phyloP scores from a whole-genome alignment of 2,797 vertebrate species.

The Manis crassicaudata region DNA sequence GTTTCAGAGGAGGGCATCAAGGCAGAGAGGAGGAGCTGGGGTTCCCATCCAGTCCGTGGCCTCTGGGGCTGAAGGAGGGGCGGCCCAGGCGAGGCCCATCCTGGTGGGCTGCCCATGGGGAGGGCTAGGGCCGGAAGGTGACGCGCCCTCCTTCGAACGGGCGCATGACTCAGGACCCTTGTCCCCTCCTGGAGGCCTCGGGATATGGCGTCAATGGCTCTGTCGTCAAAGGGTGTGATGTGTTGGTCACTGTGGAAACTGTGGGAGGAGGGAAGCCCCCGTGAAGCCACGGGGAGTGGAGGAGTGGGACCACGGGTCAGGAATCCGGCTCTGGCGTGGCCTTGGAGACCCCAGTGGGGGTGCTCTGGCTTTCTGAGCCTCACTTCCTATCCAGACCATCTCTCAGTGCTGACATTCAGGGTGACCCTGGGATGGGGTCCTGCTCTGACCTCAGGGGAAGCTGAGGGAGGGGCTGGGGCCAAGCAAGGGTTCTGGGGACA shows the following conservation, averaged over 20 bases:
- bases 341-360: neutral
- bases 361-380: neutral
- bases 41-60: neutral
- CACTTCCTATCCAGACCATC: neutral
- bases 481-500: neutral
- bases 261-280: neutral
- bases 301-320: neutral
- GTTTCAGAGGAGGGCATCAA: neutral
- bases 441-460: neutral
- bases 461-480: neutral
- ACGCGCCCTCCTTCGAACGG: neutral
- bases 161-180: slow-evolving; percentile 66
- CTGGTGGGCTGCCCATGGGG: neutral
- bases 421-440: neutral
- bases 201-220: slow-evolving; percentile 67
- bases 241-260: slow-evolving; percentile 43
- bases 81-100: neutral
- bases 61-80: neutral
- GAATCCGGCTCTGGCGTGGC: neutral
- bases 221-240: slow-evolving; percentile 59
- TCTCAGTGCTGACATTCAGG: neutral
- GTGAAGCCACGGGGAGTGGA: neutral
- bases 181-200: neutral
- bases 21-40: neutral
- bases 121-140: slow-evolving; percentile 41